phyloP scores from a whole-genome alignment of 2,888 invertebrate species.

The Mayetiola destructor region DNA sequence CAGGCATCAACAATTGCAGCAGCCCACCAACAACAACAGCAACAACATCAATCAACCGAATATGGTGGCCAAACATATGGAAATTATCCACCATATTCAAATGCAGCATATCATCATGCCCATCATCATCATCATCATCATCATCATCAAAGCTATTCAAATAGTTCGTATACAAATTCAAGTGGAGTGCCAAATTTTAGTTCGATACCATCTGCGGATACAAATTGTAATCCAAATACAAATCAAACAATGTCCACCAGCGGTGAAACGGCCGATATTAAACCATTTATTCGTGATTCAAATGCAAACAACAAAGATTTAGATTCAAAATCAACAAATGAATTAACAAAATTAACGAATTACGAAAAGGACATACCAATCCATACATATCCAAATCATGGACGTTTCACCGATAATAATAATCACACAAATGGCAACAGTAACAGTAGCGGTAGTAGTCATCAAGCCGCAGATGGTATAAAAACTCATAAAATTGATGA shows the following conservation, averaged over 20 bases:
- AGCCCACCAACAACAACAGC: slow-evolving; percentile 18
- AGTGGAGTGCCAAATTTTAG: slow-evolving; percentile 1
- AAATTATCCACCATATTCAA: slow-evolving; percentile 17
- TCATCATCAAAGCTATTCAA: slow-evolving; percentile 16
- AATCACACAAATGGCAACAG: background rate
- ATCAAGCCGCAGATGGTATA: slow-evolving; percentile 2
- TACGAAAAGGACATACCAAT: slow-evolving; percentile 36
- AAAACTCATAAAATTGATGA: slow-evolving; percentile 13
- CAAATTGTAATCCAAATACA: slow-evolving; percentile 4
- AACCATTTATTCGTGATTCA: background rate
- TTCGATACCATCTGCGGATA: background rate
- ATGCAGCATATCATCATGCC: slow-evolving; percentile 16
- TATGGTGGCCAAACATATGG: slow-evolving; percentile 11
- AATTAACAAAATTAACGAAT: slow-evolving; percentile 24
- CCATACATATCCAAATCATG: slow-evolving; percentile 35
- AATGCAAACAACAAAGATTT: slow-evolving; percentile 13
- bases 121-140: slow-evolving; percentile 14
- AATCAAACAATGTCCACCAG: background rate
- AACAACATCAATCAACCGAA: slow-evolving; percentile 21
- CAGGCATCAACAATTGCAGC: slow-evolving; percentile 14
- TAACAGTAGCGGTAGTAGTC: background rate
- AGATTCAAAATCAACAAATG: slow-evolving; percentile 5
- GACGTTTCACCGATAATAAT: slow-evolving; percentile 21
- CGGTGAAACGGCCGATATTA: background rate
- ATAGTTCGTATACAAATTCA: background rate